Conservation (phyloP, 2,113 vertebrate species). For the Nesoenas mayeri region DNA sequence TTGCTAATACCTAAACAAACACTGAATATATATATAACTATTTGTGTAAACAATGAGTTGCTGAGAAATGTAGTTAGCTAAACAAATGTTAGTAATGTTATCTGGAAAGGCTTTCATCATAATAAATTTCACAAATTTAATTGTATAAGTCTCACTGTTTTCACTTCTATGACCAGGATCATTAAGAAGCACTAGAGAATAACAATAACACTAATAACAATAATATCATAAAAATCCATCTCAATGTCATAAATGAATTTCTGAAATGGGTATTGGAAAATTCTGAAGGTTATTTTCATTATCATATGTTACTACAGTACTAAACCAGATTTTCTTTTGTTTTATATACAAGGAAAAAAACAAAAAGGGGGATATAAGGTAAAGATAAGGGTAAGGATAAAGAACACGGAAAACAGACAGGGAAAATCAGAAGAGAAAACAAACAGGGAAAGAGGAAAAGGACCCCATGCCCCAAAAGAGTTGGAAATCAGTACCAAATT, state of each 20-base stretch:
- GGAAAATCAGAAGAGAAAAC: not conserved
- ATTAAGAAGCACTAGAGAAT: constrained; percentile 45
- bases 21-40: not conserved
- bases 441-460: not conserved
- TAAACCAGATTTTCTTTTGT: not conserved
- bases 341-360: not conserved
- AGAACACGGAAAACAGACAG: not conserved
- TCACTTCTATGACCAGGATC: constrained; percentile 21
- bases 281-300: constrained; percentile 20
- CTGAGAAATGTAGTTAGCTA: not conserved
- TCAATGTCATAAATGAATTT: constrained; percentile 19
- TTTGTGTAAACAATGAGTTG: not conserved
- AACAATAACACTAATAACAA: not conserved
- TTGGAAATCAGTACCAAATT: not conserved
- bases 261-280: not conserved
- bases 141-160: constrained; percentile 4
- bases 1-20: not conserved
- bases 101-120: not conserved
- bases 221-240: constrained; percentile 18
- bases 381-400: not conserved
- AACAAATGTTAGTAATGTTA: not conserved
- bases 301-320: not conserved
- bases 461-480: rapidly evolving
- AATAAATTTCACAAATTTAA: constrained; percentile 28
- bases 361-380: rapidly evolving